A percentile compares a stretch with the other conserved stretches of the same genome.
phyloP scores from a whole-genome alignment of 1,140 invertebrate species.

The Drosophila bipectinata region DNA sequence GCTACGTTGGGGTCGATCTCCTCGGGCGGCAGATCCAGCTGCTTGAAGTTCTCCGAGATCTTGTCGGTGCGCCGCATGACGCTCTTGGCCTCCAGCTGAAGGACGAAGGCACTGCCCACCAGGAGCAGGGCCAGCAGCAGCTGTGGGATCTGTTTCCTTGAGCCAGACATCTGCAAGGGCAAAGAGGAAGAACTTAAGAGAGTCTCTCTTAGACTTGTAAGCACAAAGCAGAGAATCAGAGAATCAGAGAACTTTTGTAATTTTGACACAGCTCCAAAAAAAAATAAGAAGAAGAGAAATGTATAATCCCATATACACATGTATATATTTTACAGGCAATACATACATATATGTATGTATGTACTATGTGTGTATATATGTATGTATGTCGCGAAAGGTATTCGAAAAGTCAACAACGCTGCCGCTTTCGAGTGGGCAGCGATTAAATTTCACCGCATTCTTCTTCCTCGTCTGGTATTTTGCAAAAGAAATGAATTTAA shows the following conservation, averaged over 20 bases:
- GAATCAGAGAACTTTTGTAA: neutral
- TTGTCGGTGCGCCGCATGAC: constrained; percentile 73
- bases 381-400: constrained; percentile 33
- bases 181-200: neutral
- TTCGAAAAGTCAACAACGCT: constrained; percentile 48
- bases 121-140: constrained; percentile 46
- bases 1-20: constrained; percentile 82
- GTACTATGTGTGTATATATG: neutral
- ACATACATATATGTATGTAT: neutral
- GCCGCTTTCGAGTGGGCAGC: constrained; percentile 55
- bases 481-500: constrained; percentile 77
- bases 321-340: no score
- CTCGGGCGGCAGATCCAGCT: constrained; percentile 74
- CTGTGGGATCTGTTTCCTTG: constrained; percentile 15
- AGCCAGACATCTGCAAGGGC: constrained; percentile 40
- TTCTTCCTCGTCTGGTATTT: constrained; percentile 22
- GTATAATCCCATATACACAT: no score
- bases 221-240: neutral
- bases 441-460: constrained; percentile 75
- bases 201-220: no score
- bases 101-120: constrained; percentile 27
- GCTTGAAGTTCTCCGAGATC: constrained; percentile 79
- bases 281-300: neutral
- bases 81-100: constrained; percentile 54
- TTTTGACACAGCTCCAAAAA: neutral